Evolutionary conservation across 2,113 vertebrate genomes (phyloP), one percentile per base, ranked within the genome.

Genomic region (Paraplagusia blochii): DNA sequence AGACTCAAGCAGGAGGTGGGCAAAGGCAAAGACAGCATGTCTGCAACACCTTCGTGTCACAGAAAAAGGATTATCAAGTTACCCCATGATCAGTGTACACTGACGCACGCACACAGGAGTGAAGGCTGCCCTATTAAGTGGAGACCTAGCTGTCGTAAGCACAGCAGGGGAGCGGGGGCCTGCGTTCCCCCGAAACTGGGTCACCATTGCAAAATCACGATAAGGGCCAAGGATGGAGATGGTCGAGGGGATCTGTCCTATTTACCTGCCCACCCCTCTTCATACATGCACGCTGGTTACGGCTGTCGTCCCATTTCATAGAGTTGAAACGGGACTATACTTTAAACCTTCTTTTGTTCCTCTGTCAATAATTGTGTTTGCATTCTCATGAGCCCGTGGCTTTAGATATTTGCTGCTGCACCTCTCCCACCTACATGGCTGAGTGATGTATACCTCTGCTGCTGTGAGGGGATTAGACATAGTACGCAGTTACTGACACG

Each of bases 331-430:
- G 83, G 89, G 84, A 88, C 88, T 77, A 11, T 75, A 5, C 33
- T 73, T 84, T 91, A 93, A 95, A 90, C 83, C 90, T 81, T 74
- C 90, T 63, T 92, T 93, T 94, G 89, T 93, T 89, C 77, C 72
- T 65, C 69, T 88, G 81, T 87, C 90, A 90, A 86, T 91, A 92
- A 91, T 92, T 76, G 58, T 88, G 88, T 92, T 92, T 92, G 89
- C 83, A 81, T 91, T 85, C 83, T 88, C 87, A 87, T 91, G 90
- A 88, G 75, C 16, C 71, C 53, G 67, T 59, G 60, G 86, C 88
- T 92, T 88, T 82, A 83, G 83, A 85, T 92, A 88, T 85, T 88
- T 82, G 77, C 82, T 86, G 72, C 77, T 82, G 65, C 69, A 59
- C 79, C 77, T 77, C 80, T 82, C 86, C 92, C 90, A 90, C 89